Evolutionary conservation across 2,797 vertebrate species (phyloP), one percentile per base, ranked within the genome.

Genomic region (Knipowitschia caucasica): DNA sequence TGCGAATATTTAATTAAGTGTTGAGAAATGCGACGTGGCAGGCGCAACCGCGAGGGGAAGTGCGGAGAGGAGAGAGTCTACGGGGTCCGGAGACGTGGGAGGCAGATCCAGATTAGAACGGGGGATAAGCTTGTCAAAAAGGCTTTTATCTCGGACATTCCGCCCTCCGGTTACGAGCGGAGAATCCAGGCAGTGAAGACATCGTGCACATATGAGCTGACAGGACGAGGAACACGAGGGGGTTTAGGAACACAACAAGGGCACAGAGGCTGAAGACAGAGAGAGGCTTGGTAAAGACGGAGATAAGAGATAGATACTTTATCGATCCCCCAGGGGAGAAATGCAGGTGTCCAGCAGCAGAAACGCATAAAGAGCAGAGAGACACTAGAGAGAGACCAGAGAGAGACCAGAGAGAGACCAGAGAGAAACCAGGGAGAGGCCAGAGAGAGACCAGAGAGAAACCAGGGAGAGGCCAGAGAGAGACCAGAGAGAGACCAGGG

Each of bases 71-170:
- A 36, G 68, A 66, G 57, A 60, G 71, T 49, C 67, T 51, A 58
- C 58, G 60, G 66, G 52, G 39, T 31, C 9, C 50, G 62, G 59
- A 71, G 78, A 87, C 82, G 62, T 78, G 70, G 56, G 67, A 58
- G 58, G 78, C 71, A 76, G 79, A 85, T 77, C 68, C 71, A 81
- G 84, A 84, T 76, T 73, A 75, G 59, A 61, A 71, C 75, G 73
- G 21, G 66, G 25, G 84, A 86, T 87, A 82, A 82, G 81, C 68
- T 61, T 83, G 74, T 82, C 81, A 76, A 51, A 49, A 69, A 67
- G 57, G 72, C 70, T 82, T 82, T 81, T 77, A 83, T 82, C 67
- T 64, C 68, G 46, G 44, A 36, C 67, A 65, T 44, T 34, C 55
- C 42, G 7, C 42, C 42, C 42, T 27, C 42, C 14, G 24, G 24